Conservation (phyloP, 37 sponge, comb jelly and placozoan species). For the Sycon ciliatum region DNA sequence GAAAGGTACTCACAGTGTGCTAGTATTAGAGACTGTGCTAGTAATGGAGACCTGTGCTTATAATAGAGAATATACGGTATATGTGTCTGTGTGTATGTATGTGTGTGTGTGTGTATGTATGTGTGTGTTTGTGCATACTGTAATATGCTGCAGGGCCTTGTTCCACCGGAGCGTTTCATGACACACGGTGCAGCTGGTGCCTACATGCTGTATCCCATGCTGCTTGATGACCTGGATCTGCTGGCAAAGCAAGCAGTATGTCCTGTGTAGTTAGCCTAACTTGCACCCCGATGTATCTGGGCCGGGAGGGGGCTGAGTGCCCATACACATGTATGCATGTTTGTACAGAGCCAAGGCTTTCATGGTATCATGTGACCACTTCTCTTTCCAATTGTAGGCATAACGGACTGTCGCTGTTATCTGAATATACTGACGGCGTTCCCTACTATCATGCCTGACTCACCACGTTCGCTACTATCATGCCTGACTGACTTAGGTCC, state of each 20-base stretch:
- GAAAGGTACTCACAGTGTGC: no score
- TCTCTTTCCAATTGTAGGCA: background rate
- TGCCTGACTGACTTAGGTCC: background rate
- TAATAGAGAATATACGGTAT: no score
- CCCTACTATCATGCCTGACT: background rate
- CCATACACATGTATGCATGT: background rate
- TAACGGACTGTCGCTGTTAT: background rate
- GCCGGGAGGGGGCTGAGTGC: no score
- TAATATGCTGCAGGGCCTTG: constrained; percentile 36
- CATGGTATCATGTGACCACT: background rate
- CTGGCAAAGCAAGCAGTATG: constrained; percentile 47
- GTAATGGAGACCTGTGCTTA: no score
- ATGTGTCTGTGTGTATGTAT: no score
- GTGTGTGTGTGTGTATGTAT: no score
- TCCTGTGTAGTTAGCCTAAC: background rate
- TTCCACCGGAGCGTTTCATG: constrained; percentile 77
- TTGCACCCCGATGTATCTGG: background rate
- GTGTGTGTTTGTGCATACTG: background rate
- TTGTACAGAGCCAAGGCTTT: background rate
- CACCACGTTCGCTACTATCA: background rate
- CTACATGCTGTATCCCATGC: constrained; percentile 47
- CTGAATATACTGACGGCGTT: background rate
- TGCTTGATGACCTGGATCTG: constrained; percentile 68
- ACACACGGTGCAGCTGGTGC: constrained; percentile 49
- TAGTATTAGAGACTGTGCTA: no score